A percentile compares a stretch with the other conserved stretches of the same genome.
These are phyloP conservation scores for Mythimna pallens DNA, from an alignment of 2,888 invertebrate genomes.

Conservation along the genomic window DNA sequence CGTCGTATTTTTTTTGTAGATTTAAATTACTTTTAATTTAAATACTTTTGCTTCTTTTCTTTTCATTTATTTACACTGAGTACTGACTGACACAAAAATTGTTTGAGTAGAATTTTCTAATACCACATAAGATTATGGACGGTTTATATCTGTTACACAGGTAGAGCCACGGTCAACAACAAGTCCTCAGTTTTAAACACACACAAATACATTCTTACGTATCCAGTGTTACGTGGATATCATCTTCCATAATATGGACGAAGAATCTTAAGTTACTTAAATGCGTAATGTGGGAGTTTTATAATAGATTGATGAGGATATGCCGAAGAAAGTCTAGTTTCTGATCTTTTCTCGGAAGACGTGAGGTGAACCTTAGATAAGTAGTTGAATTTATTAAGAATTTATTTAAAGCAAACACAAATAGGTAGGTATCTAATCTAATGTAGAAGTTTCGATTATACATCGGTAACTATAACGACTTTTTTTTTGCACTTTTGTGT, in stretches of 20 bases:
- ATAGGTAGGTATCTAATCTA: too few relatives aligned
- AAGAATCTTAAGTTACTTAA: slow-evolving; percentile 41
- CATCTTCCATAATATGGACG: slow-evolving; percentile 40
- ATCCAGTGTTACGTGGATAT: slow-evolving; percentile 32
- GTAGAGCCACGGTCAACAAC: neutral
- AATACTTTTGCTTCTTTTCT: neutral
- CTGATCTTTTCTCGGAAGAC: slow-evolving; percentile 2
- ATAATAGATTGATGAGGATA: slow-evolving; percentile 20
- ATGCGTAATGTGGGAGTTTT: slow-evolving; percentile 24
- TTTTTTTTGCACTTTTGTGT: neutral
- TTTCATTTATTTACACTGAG: neutral
- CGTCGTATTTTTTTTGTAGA: too few relatives aligned
- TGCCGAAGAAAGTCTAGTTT: slow-evolving; percentile 28
- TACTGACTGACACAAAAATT: neutral
- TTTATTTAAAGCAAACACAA: neutral
- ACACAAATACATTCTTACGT: slow-evolving; percentile 25
- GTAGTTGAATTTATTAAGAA: neutral
- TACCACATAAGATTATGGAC: too few relatives aligned
- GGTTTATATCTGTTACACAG: neutral
- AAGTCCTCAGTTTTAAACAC: neutral
- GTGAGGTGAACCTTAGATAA: slow-evolving; percentile 10
- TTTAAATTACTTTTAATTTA: too few relatives aligned
- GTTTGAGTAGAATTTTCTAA: neutral
- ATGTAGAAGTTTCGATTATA: neutral
- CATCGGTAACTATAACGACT: neutral